Percentiles rank a stretch among this genome's conserved stretches.
phyloP scores from a whole-genome alignment of 2,888 invertebrate species.

The Lasioglossum calceatum region DNA sequence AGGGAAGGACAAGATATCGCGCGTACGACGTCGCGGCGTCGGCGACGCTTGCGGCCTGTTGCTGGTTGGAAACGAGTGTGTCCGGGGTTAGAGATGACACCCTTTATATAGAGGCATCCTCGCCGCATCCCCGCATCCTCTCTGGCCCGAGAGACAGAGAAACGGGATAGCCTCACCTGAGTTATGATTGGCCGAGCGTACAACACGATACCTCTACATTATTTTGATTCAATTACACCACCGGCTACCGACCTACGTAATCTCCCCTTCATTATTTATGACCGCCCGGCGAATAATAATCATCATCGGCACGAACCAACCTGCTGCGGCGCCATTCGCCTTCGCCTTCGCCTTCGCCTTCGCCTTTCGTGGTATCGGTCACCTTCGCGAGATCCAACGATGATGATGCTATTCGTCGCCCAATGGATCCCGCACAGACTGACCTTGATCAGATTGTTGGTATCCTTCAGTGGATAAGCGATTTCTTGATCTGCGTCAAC shows the following conservation, averaged over 20 bases:
- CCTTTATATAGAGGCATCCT: constrained; percentile 81
- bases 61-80: constrained; percentile 78
- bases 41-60: constrained; percentile 58
- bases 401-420: background rate
- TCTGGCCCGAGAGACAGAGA: constrained; percentile 34
- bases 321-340: background rate
- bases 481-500: no score
- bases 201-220: constrained; percentile 82
- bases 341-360: background rate
- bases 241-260: constrained; percentile 77
- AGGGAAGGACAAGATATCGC: constrained; percentile 19
- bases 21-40: constrained; percentile 23
- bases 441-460: background rate
- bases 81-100: constrained; percentile 79
- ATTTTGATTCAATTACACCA: constrained; percentile 82
- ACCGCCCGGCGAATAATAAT: constrained; percentile 73
- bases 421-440: background rate
- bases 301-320: constrained; percentile 38
- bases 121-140: constrained; percentile 75
- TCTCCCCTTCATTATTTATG: constrained; percentile 78
- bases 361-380: background rate
- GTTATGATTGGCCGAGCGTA: constrained; percentile 80
- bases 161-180: constrained; percentile 77
- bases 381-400: background rate
- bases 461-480: no score